Evolutionary conservation across 2,113 vertebrate species (phyloP).

Genomic region (Siniperca knerii): DNA sequence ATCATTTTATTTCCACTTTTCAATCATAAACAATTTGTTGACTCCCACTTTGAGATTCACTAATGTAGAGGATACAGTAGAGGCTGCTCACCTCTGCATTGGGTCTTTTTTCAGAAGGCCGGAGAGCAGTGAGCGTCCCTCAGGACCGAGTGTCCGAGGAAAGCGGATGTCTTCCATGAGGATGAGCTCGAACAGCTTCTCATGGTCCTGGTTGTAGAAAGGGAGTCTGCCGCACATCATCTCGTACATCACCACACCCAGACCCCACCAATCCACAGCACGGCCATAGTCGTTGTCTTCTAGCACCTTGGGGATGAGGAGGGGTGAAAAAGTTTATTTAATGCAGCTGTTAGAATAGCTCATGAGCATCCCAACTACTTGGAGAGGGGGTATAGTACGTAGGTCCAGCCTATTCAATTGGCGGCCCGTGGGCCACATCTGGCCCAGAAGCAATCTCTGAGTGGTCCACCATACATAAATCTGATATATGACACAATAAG

Average conservation of each 20-base stretch:
- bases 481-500: too few species aligned
- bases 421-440: too few species aligned
- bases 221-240: slow-evolving; percentile 95
- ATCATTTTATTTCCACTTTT: neutral
- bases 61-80: too few species aligned
- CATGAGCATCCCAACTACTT: neutral
- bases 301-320: slow-evolving; percentile 85
- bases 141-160: slow-evolving; percentile 89
- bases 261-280: slow-evolving; percentile 95
- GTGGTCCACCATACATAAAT: too few species aligned
- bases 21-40: neutral
- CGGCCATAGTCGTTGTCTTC: slow-evolving; percentile 95
- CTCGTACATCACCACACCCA: slow-evolving; percentile 96
- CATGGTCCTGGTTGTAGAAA: slow-evolving; percentile 97
- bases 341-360: neutral
- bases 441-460: too few species aligned
- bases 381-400: neutral
- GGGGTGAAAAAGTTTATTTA: neutral
- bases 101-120: slow-evolving; percentile 95
- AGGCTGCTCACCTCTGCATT: slow-evolving; percentile 86
- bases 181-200: slow-evolving; percentile 95
- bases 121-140: slow-evolving; percentile 89
- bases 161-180: slow-evolving; percentile 96
- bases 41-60: neutral
- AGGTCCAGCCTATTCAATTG: too few species aligned